Percentiles rank a stretch among this genome's conserved stretches.
Evolutionary conservation across 2,888 invertebrate genomes (phyloP).

Genomic region (Drosophila barbarae): DNA sequence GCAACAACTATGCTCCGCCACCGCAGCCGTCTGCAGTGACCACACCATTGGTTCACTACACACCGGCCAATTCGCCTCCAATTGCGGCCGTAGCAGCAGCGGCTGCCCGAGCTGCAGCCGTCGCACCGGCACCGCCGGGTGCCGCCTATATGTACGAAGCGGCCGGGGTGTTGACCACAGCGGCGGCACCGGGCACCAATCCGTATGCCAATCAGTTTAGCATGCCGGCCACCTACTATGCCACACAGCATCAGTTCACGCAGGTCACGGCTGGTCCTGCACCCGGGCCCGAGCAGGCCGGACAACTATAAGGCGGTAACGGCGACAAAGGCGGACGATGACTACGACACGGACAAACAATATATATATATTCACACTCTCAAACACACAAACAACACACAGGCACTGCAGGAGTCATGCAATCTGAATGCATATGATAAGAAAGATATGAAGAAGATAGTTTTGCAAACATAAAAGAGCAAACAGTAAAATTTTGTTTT

Average conservation of each 20-base stretch:
- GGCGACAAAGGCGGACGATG: neutral
- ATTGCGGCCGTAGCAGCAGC: constrained; percentile 68
- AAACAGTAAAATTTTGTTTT: constrained; percentile 1
- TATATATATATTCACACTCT: neutral
- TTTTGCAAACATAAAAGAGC: constrained; percentile 22
- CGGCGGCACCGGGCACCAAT: constrained; percentile 77
- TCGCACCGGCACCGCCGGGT: constrained; percentile 52
- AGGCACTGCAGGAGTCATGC: neutral
- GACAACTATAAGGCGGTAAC: constrained; percentile 53
- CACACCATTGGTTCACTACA: constrained; percentile 66
- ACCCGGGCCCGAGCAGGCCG: constrained; percentile 59
- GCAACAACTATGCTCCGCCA: constrained; percentile 58
- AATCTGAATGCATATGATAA: neutral
- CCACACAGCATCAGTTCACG: constrained; percentile 73
- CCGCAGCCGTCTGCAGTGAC: constrained; percentile 60
- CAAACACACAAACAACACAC: too few relatives aligned
- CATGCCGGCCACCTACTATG: constrained; percentile 74
- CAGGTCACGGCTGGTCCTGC: constrained; percentile 62
- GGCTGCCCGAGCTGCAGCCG: constrained; percentile 52
- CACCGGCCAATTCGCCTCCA: constrained; percentile 78
- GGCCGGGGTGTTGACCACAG: constrained; percentile 76
- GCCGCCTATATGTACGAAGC: constrained; percentile 78
- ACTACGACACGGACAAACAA: constrained; percentile 7
- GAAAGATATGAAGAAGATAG: constrained; percentile 5
- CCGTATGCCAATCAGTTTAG: constrained; percentile 77